Percentiles rank a stretch among this genome's conserved stretches.
Evolutionary conservation across 2,888 invertebrate genomes (phyloP).

Genomic region (Amiota minor): DNA sequence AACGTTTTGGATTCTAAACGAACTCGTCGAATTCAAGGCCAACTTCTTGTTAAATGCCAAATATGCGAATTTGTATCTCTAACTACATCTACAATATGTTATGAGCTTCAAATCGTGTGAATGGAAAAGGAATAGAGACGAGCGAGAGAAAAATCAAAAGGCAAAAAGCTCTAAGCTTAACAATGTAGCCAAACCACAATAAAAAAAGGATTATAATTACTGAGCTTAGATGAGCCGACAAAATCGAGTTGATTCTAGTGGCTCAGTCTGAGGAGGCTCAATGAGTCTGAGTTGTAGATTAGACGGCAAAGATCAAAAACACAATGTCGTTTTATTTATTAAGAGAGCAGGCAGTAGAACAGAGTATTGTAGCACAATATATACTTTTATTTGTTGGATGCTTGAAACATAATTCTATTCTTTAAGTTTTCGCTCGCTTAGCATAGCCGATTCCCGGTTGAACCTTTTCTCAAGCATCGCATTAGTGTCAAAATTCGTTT

Average conservation of each 20-base stretch:
- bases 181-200: neutral
- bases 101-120: neutral
- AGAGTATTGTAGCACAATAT: no score
- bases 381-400: no score
- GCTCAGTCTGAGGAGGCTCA: no score
- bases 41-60: slow-evolving; percentile 55
- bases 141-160: slow-evolving; percentile 29
- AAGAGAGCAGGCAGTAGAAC: no score
- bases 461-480: neutral
- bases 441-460: no score
- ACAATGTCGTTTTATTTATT: no score
- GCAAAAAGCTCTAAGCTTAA: slow-evolving; percentile 4
- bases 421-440: no score
- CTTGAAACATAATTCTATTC: no score
- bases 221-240: slow-evolving; percentile 6
- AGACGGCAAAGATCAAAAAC: slow-evolving; percentile 3
- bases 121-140: neutral
- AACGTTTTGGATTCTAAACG: slow-evolving; percentile 25
- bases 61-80: slow-evolving; percentile 4
- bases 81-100: neutral
- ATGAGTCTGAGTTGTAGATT: neutral
- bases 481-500: slow-evolving; percentile 19
- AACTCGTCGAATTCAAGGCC: slow-evolving; percentile 61
- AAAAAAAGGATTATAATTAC: slow-evolving; percentile 40
- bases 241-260: neutral